phyloP scores from a whole-genome alignment of 1,140 invertebrate genomes.

The Cecropterus lyciades region DNA sequence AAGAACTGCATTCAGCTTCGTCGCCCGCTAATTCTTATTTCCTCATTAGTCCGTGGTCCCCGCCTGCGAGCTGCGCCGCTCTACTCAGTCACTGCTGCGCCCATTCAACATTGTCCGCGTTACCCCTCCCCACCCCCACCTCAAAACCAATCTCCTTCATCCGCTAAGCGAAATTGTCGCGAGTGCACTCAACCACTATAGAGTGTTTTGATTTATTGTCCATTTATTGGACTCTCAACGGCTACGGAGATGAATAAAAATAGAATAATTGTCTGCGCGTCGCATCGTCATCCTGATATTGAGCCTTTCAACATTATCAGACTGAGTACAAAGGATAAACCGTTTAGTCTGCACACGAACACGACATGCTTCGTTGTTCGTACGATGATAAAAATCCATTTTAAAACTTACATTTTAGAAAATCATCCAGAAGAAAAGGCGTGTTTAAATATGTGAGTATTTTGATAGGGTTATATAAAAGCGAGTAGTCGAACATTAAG shows the following conservation, averaged over 20 bases:
- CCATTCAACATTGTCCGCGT: conserved; percentile 58
- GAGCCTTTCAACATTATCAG: conserved; percentile 36
- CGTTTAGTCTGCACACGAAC: background rate
- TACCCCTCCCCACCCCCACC: conserved; percentile 38
- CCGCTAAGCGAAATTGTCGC: conserved; percentile 65
- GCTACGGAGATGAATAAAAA: conserved; percentile 53
- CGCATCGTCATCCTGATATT: conserved; percentile 42
- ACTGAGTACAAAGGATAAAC: conserved; percentile 20
- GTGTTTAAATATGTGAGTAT: no score
- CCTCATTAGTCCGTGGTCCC: conserved; percentile 73
- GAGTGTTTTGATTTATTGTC: conserved; percentile 79
- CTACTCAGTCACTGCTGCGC: conserved; percentile 24
- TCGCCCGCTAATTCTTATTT: conserved; percentile 80
- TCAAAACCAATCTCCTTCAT: conserved; percentile 46
- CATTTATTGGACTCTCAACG: conserved; percentile 72
- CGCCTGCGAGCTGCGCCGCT: conserved; percentile 51
- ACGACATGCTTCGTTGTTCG: no score
- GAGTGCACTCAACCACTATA: conserved; percentile 63
- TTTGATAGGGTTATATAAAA: background rate
- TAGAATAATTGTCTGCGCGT: conserved; percentile 50
- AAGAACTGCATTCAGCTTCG: conserved; percentile 70
- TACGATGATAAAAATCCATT: no score
- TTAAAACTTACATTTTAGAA: no score
- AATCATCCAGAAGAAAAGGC: background rate
- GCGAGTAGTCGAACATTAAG: conserved; percentile 3